Evolutionary conservation across 2,888 invertebrate species (phyloP).

Genomic region (Fragum whitleyi): DNA sequence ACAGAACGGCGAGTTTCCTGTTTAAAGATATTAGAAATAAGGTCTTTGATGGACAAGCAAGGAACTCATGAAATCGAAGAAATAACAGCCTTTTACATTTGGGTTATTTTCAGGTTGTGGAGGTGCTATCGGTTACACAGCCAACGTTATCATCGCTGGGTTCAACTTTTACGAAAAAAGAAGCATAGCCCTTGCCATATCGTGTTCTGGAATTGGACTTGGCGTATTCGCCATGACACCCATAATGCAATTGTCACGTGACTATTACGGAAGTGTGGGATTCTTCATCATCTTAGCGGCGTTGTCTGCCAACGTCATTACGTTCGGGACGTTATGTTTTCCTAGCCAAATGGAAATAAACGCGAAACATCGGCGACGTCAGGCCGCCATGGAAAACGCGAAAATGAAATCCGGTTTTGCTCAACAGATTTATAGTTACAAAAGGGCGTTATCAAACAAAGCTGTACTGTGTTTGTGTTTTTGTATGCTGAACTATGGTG

Average conservation of each 20-base stretch:
- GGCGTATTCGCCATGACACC: conserved; percentile 51
- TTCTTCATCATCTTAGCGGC: conserved; percentile 55
- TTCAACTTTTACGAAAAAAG: conserved; percentile 51
- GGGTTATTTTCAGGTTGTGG: conserved; percentile 45
- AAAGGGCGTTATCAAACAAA: conserved; percentile 34
- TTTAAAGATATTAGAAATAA: too few species aligned
- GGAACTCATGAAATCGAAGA: too few species aligned
- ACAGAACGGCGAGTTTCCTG: too few species aligned
- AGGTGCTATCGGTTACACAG: conserved; percentile 52
- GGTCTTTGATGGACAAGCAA: too few species aligned
- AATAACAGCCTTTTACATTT: too few species aligned
- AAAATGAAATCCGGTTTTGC: conserved; percentile 6
- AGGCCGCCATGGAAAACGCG: conserved; percentile 2
- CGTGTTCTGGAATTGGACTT: conserved; percentile 39
- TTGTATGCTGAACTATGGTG: conserved; percentile 43
- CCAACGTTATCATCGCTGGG: conserved; percentile 48
- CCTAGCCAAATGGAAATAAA: conserved; percentile 47
- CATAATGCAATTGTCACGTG: conserved; percentile 41
- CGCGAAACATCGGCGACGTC: conserved; percentile 28
- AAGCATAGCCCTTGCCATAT: conserved; percentile 50
- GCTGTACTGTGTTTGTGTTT: conserved; percentile 43
- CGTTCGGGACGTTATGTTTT: conserved; percentile 49
- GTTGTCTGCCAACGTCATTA: conserved; percentile 38
- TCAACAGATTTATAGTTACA: conserved; percentile 19
- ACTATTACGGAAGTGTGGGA: conserved; percentile 49